These are phyloP conservation scores for Thaumetopoea pityocampa DNA, from an alignment of 1,140 invertebrate species.

Conservation along the genomic window DNA sequence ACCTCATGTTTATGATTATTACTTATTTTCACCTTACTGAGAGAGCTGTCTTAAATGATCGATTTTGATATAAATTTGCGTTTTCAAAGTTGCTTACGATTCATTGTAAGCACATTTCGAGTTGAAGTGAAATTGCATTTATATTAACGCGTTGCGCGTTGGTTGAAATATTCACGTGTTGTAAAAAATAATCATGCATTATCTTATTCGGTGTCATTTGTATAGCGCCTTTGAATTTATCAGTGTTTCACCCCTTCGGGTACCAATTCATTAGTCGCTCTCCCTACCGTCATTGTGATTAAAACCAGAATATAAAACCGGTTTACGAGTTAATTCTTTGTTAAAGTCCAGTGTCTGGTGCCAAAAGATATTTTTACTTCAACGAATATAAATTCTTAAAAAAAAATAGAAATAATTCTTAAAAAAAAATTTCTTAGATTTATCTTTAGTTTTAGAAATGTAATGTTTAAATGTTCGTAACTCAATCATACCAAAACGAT, in stretches of 20 bases:
- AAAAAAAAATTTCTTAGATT: too few relatives aligned
- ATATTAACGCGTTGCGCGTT: constrained; percentile 21
- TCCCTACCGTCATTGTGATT: constrained; percentile 30
- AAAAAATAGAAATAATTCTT: constrained; percentile 8
- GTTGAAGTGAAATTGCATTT: constrained; percentile 8
- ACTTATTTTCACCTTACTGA: constrained; percentile 68
- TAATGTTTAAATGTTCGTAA: too few relatives aligned
- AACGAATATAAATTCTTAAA: constrained; percentile 4
- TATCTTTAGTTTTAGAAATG: too few relatives aligned
- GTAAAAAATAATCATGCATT: constrained; percentile 7
- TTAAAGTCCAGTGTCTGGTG: constrained; percentile 9
- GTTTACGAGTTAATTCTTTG: constrained; percentile 26
- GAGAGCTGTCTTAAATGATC: constrained; percentile 42
- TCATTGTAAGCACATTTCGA: constrained; percentile 20
- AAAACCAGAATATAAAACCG: constrained; percentile 33
- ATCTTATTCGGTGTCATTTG: constrained; percentile 8
- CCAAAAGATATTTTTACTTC: constrained; percentile 6
- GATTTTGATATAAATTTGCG: constrained; percentile 41
- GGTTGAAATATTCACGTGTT: constrained; percentile 6
- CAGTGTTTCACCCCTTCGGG: constrained; percentile 23
- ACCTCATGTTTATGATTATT: constrained; percentile 69
- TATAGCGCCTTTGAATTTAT: constrained; percentile 9
- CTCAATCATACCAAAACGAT: too few relatives aligned
- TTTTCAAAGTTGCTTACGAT: constrained; percentile 25
- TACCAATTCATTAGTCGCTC: constrained; percentile 26